These are phyloP conservation scores for Brassicogethes aeneus DNA, from an alignment of 2,888 invertebrate genomes.

Conservation along the genomic window DNA sequence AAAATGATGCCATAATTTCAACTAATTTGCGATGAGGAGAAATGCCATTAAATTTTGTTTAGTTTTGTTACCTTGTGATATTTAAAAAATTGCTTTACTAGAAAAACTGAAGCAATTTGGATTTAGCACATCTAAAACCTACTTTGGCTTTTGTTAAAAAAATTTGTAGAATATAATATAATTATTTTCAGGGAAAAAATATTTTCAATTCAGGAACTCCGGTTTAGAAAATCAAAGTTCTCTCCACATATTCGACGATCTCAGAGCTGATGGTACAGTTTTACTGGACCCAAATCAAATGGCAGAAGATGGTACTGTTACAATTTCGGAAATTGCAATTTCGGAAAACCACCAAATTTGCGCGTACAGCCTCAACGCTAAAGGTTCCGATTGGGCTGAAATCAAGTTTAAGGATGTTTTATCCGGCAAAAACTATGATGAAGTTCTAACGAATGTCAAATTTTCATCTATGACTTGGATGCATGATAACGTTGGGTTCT, in stretches of 20 bases:
- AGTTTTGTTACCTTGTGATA: no score
- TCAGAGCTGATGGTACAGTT: background rate
- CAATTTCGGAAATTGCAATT: background rate
- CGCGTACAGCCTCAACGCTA: background rate
- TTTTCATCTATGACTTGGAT: constrained; percentile 83
- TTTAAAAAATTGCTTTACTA: no score
- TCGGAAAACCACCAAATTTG: background rate
- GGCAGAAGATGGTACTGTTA: background rate
- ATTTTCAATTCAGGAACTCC: constrained; percentile 1
- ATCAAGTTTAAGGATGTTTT: background rate
- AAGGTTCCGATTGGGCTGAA: background rate
- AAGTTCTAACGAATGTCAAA: constrained; percentile 75
- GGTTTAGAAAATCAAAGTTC: background rate
- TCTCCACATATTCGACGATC: background rate
- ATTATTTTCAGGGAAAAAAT: background rate
- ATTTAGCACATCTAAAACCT: no score
- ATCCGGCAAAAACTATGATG: constrained; percentile 47
- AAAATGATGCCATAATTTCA: no score
- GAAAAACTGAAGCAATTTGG: no score
- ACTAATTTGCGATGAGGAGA: no score
- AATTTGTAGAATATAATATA: background rate
- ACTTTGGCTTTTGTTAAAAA: no score
- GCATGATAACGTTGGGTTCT: constrained; percentile 80
- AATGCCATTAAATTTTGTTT: no score
- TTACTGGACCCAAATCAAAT: background rate